Base-by-base conservation (phyloP, 2,888 invertebrate species). In the Magallana nippona region DNA sequence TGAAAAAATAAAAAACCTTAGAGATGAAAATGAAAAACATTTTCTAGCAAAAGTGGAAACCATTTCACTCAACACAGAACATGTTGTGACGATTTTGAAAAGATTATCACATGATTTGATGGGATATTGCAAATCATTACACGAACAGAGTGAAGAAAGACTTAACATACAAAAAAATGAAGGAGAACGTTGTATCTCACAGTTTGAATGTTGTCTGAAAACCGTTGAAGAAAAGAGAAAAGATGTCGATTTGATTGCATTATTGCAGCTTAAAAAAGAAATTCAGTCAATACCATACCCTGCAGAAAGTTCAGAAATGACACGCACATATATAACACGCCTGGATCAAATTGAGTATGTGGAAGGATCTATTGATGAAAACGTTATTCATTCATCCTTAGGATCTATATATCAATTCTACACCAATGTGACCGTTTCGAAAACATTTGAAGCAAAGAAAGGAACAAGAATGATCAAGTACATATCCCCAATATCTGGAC, bases 381-480 rank as follows among this genome's bases (percentile, higher is more conserved):
- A 27, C 13, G 0, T 71, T 13, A 13, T 27, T 2, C 71, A 71
- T 11, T 71, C 71, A 27, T 15, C 10, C 13, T 27, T 71, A 71
- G 71, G 71, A 10, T 13, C 22, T 27, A 32, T 71, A 71, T 71
- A 27, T 13, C 71, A 15, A 15, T 27, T 2, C 13, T 71, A 71
- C 5, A 11, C 5, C 27, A 22, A 71, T 27, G 27, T 71, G 2
- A 71, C 15, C 13, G 71, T 71, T 32, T 27, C 71, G 2, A 71
- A 32, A 71, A 32, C 32, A 71, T 71, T 15, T 71, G 71, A 71
- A 27, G 71, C 71, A 22, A 71, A 27, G 27, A 71, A 71, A 71
- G 71, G 71, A 15, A 71, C 10, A 15, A 71, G 13, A 13, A 71
- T 71, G 71, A 71, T 71, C 22, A 71, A 71, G 27, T 71, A 71